phyloP scores from a whole-genome alignment of 2,888 invertebrate species.

The Cryptus viduatorius region DNA sequence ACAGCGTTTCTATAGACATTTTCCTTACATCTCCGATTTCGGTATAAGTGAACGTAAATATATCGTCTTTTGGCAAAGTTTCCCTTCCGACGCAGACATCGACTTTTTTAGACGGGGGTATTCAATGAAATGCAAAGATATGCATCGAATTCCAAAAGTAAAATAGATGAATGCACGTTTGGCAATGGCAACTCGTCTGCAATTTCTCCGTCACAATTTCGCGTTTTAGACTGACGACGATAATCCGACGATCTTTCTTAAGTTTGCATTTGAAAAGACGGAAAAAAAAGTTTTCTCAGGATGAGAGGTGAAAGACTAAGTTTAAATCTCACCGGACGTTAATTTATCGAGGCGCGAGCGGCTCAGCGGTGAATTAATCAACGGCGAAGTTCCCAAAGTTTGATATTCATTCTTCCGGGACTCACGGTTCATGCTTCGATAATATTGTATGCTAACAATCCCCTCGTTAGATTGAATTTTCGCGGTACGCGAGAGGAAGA shows the following conservation, averaged over 20 bases:
- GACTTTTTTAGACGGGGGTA: too few relatives aligned
- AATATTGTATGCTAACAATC: not conserved
- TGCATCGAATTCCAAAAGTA: too few relatives aligned
- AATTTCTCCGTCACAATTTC: too few relatives aligned
- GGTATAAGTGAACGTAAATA: not conserved
- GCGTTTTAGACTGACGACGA: too few relatives aligned
- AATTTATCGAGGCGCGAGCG: conserved; percentile 35
- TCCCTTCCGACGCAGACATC: too few relatives aligned
- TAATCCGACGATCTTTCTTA: too few relatives aligned
- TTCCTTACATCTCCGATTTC: too few relatives aligned
- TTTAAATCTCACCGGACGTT: conserved; percentile 42
- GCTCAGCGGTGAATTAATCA: conserved; percentile 14
- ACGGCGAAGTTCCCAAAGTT: conserved; percentile 34
- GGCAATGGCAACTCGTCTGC: too few relatives aligned
- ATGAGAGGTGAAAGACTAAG: not conserved
- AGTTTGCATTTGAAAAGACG: not conserved
- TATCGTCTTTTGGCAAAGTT: not conserved
- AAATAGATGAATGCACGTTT: too few relatives aligned
- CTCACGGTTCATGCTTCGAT: conserved; percentile 24
- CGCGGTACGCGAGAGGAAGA: not conserved
- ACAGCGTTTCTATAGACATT: too few relatives aligned
- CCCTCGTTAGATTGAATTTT: not conserved
- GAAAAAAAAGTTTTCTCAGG: not conserved
- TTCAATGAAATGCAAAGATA: too few relatives aligned
- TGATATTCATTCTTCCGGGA: conserved; percentile 28